A percentile compares a stretch with the other conserved stretches of the same genome.
These are phyloP conservation scores for Gobiocypris rarus DNA, from an alignment of 2,113 vertebrate species.

Conservation along the genomic window DNA sequence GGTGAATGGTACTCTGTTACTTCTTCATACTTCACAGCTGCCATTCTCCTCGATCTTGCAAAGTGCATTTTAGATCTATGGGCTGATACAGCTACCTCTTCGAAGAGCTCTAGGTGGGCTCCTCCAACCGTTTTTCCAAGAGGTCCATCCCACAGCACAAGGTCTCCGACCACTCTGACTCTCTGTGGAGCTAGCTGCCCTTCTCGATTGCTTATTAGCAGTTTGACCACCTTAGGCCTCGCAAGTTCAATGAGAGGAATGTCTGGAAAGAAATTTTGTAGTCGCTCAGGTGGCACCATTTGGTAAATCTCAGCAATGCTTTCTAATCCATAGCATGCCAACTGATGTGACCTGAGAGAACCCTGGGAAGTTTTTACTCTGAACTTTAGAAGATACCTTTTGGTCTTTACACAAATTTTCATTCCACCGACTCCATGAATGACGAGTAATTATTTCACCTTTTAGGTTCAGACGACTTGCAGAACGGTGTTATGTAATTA, in stretches of 20 bases:
- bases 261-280: conserved; percentile 24
- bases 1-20: too few species aligned
- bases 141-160: background rate
- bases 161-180: background rate
- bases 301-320: conserved; percentile 30
- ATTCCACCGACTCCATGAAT: too few species aligned
- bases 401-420: too few species aligned
- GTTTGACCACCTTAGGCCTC: too few species aligned
- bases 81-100: too few species aligned
- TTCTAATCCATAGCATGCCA: conserved; percentile 41
- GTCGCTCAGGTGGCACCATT: background rate
- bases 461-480: conserved; percentile 32
- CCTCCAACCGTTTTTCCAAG: background rate
- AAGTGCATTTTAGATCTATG: too few species aligned
- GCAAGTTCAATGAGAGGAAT: too few species aligned
- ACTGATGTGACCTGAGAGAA: background rate
- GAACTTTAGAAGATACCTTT: conserved; percentile 44
- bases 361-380: conserved; percentile 23
- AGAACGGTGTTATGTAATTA: conserved; percentile 38
- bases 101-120: conserved; percentile 11
- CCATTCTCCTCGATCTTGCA: too few species aligned
- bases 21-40: too few species aligned
- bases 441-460: too few species aligned
- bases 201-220: too few species aligned
- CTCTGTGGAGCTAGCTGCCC: conserved; percentile 25